These are phyloP conservation scores for Dunckerocampus dactyliophorus DNA, from an alignment of 2,113 vertebrate genomes.

Conservation along the genomic window DNA sequence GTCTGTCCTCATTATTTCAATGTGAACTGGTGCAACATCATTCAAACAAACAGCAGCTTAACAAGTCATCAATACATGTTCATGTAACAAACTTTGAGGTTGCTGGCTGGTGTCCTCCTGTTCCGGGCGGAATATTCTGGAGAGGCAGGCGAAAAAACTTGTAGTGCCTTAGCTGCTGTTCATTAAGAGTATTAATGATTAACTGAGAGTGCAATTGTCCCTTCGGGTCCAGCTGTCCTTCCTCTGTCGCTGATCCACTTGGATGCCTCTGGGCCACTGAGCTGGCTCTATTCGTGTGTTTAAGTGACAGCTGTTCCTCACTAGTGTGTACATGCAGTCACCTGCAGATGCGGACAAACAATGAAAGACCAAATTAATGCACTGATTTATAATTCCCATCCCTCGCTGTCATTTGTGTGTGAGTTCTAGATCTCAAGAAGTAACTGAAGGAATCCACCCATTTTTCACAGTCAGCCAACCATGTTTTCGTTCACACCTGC, in stretches of 20 bases:
- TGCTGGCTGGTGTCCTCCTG: conserved; percentile 46
- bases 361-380: conserved; percentile 44
- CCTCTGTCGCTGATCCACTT: conserved; percentile 64
- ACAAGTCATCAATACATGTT: conserved; percentile 53
- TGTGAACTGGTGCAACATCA: too few species aligned
- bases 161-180: conserved; percentile 67
- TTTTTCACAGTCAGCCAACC: conserved; percentile 5
- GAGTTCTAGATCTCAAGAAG: neutral
- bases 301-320: conserved; percentile 74
- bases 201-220: conserved; percentile 72
- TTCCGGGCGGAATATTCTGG: conserved; percentile 49
- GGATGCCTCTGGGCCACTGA: conserved; percentile 59
- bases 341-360: conserved; percentile 50
- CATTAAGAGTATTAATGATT: conserved; percentile 74
- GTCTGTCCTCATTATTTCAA: too few species aligned
- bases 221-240: conserved; percentile 65
- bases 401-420: neutral
- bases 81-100: conserved; percentile 22
- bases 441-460: neutral
- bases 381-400: neutral
- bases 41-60: too few species aligned
- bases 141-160: conserved; percentile 58
- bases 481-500: conserved; percentile 30
- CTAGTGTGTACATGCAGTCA: conserved; percentile 51
- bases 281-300: conserved; percentile 67